phyloP scores from a whole-genome alignment of 1,140 invertebrate genomes.

The Pseudomyrmex dendroicus region DNA sequence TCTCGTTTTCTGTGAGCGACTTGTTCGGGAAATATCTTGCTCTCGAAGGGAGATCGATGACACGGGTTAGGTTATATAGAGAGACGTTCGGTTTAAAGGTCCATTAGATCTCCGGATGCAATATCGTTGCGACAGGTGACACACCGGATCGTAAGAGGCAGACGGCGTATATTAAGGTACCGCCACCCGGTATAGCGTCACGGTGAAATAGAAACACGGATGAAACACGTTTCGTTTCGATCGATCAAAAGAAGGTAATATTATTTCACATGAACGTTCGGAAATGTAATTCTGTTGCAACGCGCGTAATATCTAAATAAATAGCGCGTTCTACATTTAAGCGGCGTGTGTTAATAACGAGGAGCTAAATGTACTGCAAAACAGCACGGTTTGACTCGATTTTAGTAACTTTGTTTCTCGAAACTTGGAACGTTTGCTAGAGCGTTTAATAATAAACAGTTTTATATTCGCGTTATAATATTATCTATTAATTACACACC shows the following conservation, averaged over 20 bases:
- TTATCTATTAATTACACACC: not conserved
- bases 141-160: slow-evolving; percentile 77
- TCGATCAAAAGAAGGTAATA: slow-evolving; percentile 56
- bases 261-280: slow-evolving; percentile 22
- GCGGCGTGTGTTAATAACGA: not conserved
- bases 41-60: slow-evolving; percentile 48
- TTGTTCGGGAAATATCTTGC: slow-evolving; percentile 36
- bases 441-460: not conserved
- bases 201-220: slow-evolving; percentile 53
- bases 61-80: slow-evolving; percentile 65
- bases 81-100: slow-evolving; percentile 75
- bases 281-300: slow-evolving; percentile 61
- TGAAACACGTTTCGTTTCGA: slow-evolving; percentile 58
- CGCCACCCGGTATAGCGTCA: slow-evolving; percentile 73
- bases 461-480: not conserved
- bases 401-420: not conserved
- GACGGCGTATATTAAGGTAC: slow-evolving; percentile 78
- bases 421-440: not conserved
- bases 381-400: not conserved
- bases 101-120: slow-evolving; percentile 77
- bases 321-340: slow-evolving; percentile 37
- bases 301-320: slow-evolving; percentile 53
- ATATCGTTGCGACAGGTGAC: slow-evolving; percentile 78
- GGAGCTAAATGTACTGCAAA: not conserved
- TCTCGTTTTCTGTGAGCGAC: slow-evolving; percentile 28